Conservation (phyloP, 37 sponge, comb jelly and placozoan species). For the Chondrosia reniformis region DNA sequence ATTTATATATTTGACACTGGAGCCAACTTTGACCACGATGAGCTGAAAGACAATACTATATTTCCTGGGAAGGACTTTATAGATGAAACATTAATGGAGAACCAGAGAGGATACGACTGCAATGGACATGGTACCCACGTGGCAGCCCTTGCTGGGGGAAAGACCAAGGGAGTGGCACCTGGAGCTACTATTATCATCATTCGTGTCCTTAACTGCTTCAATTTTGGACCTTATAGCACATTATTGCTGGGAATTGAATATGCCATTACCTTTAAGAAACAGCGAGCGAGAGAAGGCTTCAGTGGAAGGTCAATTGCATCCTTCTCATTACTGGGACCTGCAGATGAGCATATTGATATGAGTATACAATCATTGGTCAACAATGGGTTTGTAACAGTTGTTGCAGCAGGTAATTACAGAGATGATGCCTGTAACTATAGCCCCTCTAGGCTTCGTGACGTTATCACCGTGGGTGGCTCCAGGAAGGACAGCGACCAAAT, state of each 20-base stretch:
- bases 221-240: slow-evolving; percentile 39
- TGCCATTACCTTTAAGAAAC: background rate
- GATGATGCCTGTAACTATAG: slow-evolving; percentile 39
- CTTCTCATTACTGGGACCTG: slow-evolving; percentile 42
- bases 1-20: slow-evolving; percentile 67
- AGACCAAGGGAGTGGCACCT: slow-evolving; percentile 50
- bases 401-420: slow-evolving; percentile 59
- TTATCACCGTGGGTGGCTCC: slow-evolving; percentile 63
- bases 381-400: slow-evolving; percentile 44
- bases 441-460: slow-evolving; percentile 44
- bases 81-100: background rate
- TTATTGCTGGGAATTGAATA: slow-evolving; percentile 45
- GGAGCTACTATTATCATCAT: slow-evolving; percentile 41
- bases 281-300: background rate
- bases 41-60: background rate
- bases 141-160: slow-evolving; percentile 55
- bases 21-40: slow-evolving; percentile 43
- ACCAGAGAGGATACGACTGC: slow-evolving; percentile 39
- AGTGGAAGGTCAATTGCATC: slow-evolving; percentile 41
- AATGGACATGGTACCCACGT: slow-evolving; percentile 74
- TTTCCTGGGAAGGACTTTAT: slow-evolving; percentile 14
- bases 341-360: slow-evolving; percentile 19
- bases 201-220: slow-evolving; percentile 62
- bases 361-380: slow-evolving; percentile 20
- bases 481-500: slow-evolving; percentile 18